These are phyloP conservation scores for Spodoptera litura DNA, from an alignment of 1,140 invertebrate genomes.

Conservation along the genomic window DNA sequence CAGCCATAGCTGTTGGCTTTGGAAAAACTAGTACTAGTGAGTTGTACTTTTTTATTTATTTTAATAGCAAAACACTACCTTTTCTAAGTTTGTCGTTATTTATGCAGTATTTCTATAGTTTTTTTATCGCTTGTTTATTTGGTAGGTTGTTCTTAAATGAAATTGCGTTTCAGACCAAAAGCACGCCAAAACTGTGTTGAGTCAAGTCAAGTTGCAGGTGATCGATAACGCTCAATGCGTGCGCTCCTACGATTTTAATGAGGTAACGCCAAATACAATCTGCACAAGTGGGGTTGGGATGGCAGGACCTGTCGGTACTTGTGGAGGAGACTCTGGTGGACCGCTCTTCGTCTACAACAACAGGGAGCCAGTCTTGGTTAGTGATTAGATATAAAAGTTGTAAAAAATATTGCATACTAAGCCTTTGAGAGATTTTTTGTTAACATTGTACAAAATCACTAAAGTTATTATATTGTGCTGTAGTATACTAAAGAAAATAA, in stretches of 20 bases:
- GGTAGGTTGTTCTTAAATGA: background rate
- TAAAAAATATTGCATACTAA: too few species aligned
- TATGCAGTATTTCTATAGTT: background rate
- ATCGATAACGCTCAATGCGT: slow-evolving; percentile 61
- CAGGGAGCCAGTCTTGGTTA: slow-evolving; percentile 58
- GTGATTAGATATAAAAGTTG: background rate
- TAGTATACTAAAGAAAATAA: too few species aligned
- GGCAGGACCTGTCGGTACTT: slow-evolving; percentile 51
- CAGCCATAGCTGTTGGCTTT: slow-evolving; percentile 74
- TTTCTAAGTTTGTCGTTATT: background rate
- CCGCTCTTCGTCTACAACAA: slow-evolving; percentile 41
- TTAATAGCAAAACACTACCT: background rate
- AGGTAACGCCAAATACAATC: slow-evolving; percentile 54
- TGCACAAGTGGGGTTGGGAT: slow-evolving; percentile 54
- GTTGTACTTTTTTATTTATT: slow-evolving; percentile 4
- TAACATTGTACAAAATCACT: too few species aligned
- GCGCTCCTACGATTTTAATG: slow-evolving; percentile 45
- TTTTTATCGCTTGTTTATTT: background rate
- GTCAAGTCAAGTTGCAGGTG: slow-evolving; percentile 67
- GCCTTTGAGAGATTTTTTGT: too few species aligned
- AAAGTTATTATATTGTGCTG: too few species aligned
- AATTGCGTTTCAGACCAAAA: slow-evolving; percentile 52
- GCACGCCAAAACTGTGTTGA: slow-evolving; percentile 51
- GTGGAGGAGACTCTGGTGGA: slow-evolving; percentile 58
- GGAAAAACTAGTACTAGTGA: slow-evolving; percentile 73